These are phyloP conservation scores for Microtus oregoni DNA, from an alignment of 2,113 vertebrate species.

Conservation along the genomic window DNA sequence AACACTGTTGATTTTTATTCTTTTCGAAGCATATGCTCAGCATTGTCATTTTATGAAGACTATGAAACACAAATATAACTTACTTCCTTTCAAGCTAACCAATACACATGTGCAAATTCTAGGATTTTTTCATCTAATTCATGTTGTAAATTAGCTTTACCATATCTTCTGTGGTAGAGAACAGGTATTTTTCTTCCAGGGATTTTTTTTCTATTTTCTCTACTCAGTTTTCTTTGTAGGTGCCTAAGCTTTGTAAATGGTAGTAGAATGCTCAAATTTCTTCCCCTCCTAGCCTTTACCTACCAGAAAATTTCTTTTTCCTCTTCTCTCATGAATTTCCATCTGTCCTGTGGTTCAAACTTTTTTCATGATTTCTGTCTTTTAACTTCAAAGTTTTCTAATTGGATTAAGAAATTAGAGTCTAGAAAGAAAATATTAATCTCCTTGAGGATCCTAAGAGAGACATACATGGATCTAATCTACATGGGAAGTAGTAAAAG, in stretches of 20 bases:
- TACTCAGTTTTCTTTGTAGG: background rate
- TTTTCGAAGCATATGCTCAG: background rate
- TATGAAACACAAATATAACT: background rate
- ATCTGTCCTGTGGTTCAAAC: background rate
- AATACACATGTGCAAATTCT: background rate
- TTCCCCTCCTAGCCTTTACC: background rate
- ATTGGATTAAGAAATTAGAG: background rate
- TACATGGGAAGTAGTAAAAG: too few relatives aligned
- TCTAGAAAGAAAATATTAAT: background rate
- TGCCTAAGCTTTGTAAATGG: background rate
- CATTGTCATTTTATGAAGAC: background rate
- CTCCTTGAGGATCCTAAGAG: too few relatives aligned
- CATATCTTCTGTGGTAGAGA: background rate
- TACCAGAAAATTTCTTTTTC: background rate
- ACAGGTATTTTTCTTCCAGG: background rate
- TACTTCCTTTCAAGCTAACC: background rate
- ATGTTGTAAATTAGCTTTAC: background rate
- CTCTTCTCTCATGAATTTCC: background rate
- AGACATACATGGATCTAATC: too few relatives aligned
- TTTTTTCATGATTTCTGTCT: background rate
- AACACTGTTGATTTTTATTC: background rate
- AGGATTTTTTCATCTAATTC: background rate
- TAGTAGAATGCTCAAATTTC: background rate
- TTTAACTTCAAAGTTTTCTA: background rate
- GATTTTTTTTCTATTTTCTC: background rate